Conservation (phyloP, 2,113 vertebrate species). For the Gnathonemus longibarbis region DNA sequence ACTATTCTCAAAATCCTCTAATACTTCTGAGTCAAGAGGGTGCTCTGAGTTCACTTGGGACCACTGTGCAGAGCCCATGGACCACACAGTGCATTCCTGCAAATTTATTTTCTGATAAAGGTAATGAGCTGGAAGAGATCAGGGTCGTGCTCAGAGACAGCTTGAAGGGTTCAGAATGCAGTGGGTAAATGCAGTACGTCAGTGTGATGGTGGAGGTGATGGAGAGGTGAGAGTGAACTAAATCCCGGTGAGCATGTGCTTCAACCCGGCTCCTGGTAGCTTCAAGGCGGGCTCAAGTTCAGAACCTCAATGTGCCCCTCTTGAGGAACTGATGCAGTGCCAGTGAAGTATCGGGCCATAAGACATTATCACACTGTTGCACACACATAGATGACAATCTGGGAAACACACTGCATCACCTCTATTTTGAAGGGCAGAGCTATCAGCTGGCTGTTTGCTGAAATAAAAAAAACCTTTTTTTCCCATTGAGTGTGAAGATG, state of each 20-base stretch:
- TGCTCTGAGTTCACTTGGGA: not conserved
- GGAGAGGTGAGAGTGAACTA: not conserved
- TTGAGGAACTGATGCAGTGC: not conserved
- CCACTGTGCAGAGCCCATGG: not conserved
- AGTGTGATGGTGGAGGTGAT: not conserved
- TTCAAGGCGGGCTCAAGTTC: not conserved
- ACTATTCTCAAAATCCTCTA: not conserved
- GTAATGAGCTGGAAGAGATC: not conserved
- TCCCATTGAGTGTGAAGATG: not conserved
- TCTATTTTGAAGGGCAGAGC: not conserved
- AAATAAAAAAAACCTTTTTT: not conserved
- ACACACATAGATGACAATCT: not conserved
- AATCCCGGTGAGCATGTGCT: not conserved
- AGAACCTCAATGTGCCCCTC: not conserved
- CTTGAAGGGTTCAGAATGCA: not conserved
- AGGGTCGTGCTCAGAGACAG: not conserved
- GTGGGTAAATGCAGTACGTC: not conserved
- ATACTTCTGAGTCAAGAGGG: not conserved
- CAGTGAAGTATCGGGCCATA: not conserved
- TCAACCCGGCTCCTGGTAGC: not conserved
- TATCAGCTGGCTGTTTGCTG: not conserved
- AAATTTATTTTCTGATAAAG: not conserved
- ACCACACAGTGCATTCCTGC: not conserved
- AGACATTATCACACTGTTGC: not conserved
- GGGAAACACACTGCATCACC: not conserved